Base-by-base conservation (phyloP, 2,113 vertebrate species). In the Apeltes quadracus region DNA sequence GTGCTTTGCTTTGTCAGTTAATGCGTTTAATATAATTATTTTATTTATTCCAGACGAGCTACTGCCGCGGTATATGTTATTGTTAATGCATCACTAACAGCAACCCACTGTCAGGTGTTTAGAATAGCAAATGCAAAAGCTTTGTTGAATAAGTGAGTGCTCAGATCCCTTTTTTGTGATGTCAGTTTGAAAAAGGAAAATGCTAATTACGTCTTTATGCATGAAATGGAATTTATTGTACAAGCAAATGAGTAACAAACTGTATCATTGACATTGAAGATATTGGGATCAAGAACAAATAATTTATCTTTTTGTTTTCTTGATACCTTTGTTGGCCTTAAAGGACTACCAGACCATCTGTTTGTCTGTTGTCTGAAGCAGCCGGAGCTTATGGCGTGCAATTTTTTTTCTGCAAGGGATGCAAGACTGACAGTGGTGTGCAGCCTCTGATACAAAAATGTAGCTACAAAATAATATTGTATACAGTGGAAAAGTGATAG, bases 61-160 rank as follows among this genome's bases (percentile, higher is more conserved):
- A 38, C 25, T 51, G 48, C 64, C 73, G 34, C 18, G 6, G 59
- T 58, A 61, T 73, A 72, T 67, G 61, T 56, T 61, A 66, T 53
- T 81, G 51, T 72, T 73, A 50, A 74, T 68, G 62, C 76, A 63
- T 58, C 68, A 56, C 67, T 51, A 71, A 48, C 68, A 62, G 5
- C 68, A 48, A 58, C 48, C 67, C 67, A 50, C 51, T 75, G 41
- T 53, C 54, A 46, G 43, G n/a, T 59, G 54, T 66, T 67, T 15
- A 75, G 50, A 71, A 48, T 32, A 62, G 57, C 58, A 61, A 34
- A 62, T 39, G 23, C 48, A 64, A 65, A 69, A 44, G 44, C 46
- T 61, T 67, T 56, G 39, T 56, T 61, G 39, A 76, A 66, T 61
- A 25, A 29, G n/a, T 6, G 2, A 43, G n/a, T 58, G 22, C 66